Evolutionary conservation across 2,888 invertebrate genomes (phyloP).

Genomic region (Platynereis dumerilii): DNA sequence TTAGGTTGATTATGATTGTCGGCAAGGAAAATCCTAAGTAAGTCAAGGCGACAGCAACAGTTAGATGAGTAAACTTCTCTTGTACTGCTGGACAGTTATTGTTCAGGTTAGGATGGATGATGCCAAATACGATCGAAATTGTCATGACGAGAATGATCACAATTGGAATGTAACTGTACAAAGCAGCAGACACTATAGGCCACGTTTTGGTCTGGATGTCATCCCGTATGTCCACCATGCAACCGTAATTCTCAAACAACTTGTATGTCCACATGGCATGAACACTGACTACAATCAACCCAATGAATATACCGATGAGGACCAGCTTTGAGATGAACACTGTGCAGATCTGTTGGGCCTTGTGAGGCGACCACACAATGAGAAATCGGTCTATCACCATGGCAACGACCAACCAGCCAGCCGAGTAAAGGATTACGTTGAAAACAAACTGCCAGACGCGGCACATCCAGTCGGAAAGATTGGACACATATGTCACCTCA

Average conservation of each 20-base stretch:
- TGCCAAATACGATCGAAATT: slow-evolving; percentile 39
- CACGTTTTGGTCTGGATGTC: slow-evolving; percentile 45
- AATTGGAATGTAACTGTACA: slow-evolving; percentile 52
- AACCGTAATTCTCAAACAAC: slow-evolving; percentile 48
- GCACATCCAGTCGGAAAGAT: slow-evolving; percentile 50
- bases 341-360: slow-evolving; percentile 47
- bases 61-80: slow-evolving; percentile 37
- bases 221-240: slow-evolving; percentile 18
- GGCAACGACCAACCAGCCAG: slow-evolving; percentile 54
- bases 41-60: slow-evolving; percentile 38
- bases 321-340: slow-evolving; percentile 53
- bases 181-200: slow-evolving; percentile 54
- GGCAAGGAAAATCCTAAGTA: slow-evolving; percentile 45
- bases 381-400: slow-evolving; percentile 54
- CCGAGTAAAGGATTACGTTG: slow-evolving; percentile 48
- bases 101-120: slow-evolving; percentile 36
- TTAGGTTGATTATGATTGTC: slow-evolving; percentile 28
- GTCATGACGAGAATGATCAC: slow-evolving; percentile 45
- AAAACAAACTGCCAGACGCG: slow-evolving; percentile 53
- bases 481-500: slow-evolving; percentile 42
- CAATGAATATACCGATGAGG: slow-evolving; percentile 46
- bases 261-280: slow-evolving; percentile 58
- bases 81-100: slow-evolving; percentile 27
- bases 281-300: slow-evolving; percentile 50
- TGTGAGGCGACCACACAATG: slow-evolving; percentile 45